Percentiles rank a stretch among this genome's conserved stretches.
Evolutionary conservation across 2,797 vertebrate species (phyloP).

Genomic region (Eleutherodactylus coqui): DNA sequence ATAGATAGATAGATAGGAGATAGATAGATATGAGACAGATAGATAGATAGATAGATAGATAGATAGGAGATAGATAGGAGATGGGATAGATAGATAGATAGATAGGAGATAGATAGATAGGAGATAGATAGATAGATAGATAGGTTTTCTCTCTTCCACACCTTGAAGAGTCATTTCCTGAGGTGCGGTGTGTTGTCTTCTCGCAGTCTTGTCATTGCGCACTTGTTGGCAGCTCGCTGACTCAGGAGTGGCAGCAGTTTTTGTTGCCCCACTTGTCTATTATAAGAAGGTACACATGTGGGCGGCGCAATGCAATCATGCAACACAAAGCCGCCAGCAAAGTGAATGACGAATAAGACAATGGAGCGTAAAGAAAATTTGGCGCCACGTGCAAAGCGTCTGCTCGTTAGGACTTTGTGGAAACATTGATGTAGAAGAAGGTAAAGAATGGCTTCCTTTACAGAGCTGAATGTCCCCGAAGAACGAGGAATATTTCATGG

Average conservation of each 20-base stretch:
- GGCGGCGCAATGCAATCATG: constrained; percentile 29
- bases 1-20: too few species aligned
- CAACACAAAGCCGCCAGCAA: constrained; percentile 36
- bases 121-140: too few species aligned
- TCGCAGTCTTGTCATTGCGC: too few species aligned
- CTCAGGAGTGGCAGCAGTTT: constrained; percentile 23
- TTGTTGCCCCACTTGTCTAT: constrained; percentile 34
- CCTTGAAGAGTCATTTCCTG: too few species aligned
- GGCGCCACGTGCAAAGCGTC: constrained; percentile 33
- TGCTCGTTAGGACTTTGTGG: constrained; percentile 4
- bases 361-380: constrained; percentile 19
- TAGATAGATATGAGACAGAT: too few species aligned
- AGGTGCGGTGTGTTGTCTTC: background rate
- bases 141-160: background rate
- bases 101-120: too few species aligned
- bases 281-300: constrained; percentile 34
- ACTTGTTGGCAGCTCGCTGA: constrained; percentile 16
- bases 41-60: too few species aligned
- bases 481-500: constrained; percentile 48
- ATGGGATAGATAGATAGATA: too few species aligned
- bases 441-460: constrained; percentile 23
- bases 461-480: constrained; percentile 36
- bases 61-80: too few species aligned
- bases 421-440: background rate
- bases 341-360: constrained; percentile 40